Evolutionary conservation across 2,113 vertebrate species (phyloP).

Genomic region (Lonchura striata): DNA sequence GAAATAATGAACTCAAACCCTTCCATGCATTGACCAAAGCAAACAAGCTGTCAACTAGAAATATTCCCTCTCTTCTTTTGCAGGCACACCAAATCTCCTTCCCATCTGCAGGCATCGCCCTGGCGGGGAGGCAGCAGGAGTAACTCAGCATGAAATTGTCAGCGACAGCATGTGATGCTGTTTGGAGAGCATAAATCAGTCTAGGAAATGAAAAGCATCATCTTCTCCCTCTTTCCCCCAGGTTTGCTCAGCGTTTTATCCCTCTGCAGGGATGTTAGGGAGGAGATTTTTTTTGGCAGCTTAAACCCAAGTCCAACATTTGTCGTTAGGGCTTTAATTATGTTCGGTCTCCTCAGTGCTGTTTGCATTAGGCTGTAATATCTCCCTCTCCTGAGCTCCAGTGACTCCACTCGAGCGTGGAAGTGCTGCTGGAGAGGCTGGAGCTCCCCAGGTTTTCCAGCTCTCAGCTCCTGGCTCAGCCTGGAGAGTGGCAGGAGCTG

Average conservation of each 20-base stretch:
- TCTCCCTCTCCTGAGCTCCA: neutral
- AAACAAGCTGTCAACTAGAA: constrained; percentile 50
- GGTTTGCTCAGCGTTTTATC: constrained; percentile 46
- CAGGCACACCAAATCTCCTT: neutral
- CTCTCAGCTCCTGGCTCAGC: neutral
- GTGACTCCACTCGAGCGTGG: neutral
- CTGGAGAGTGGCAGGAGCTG: neutral
- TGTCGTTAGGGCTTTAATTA: neutral
- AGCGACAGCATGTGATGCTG: neutral
- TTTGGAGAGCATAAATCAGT: constrained; percentile 56
- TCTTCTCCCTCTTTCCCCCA: neutral
- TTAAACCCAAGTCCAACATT: neutral
- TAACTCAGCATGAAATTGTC: constrained; percentile 28
- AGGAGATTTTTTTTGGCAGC: neutral
- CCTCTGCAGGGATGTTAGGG: neutral
- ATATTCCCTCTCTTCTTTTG: neutral
- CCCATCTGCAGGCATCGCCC: neutral
- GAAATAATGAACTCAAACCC: constrained; percentile 53
- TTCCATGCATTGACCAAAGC: constrained; percentile 5
- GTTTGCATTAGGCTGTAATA: neutral
- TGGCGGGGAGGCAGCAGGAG: neutral
- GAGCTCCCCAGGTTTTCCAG: neutral
- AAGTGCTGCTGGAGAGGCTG: neutral
- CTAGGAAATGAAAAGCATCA: neutral
- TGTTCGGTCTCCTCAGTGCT: neutral